Conservation (phyloP, 1,140 invertebrate species). For the Diorhabda sublineata region DNA sequence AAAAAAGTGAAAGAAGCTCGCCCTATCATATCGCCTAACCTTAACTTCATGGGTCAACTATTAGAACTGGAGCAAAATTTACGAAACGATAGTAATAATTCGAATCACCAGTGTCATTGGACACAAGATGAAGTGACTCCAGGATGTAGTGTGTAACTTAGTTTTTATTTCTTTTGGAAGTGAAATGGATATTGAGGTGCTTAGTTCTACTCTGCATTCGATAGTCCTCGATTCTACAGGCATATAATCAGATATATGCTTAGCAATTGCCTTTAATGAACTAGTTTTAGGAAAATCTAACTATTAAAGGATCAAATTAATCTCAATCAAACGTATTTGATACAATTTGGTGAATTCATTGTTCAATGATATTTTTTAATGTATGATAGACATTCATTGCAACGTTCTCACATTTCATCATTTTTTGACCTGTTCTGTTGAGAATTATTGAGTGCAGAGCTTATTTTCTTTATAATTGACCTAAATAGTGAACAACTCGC, state of each 20-base stretch:
- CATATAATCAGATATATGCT: no score
- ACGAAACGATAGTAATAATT: constrained; percentile 50
- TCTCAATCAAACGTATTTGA: no score
- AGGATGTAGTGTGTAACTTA: constrained; percentile 52
- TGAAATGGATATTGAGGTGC: not conserved
- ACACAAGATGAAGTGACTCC: constrained; percentile 54
- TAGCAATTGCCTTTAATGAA: no score
- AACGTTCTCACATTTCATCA: not conserved
- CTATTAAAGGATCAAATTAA: no score
- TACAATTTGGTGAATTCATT: no score
- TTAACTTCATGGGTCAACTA: constrained; percentile 96
- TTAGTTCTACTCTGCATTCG: not conserved
- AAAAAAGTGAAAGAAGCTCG: constrained; percentile 80
- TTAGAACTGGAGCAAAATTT: constrained; percentile 78
- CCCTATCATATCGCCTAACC: constrained; percentile 91
- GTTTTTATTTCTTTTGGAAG: not conserved
- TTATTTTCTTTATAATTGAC: constrained; percentile 8
- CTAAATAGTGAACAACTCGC: constrained; percentile 21
- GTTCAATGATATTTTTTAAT: no score
- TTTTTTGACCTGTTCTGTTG: not conserved
- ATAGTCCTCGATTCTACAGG: no score
- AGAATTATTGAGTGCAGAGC: constrained; percentile 5
- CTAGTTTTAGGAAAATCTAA: no score
- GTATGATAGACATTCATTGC: not conserved
- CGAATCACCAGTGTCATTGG: constrained; percentile 54